Percentiles rank a stretch among this genome's conserved stretches.
phyloP scores from a whole-genome alignment of 2,888 invertebrate species.

The Platycheirus albimanus region DNA sequence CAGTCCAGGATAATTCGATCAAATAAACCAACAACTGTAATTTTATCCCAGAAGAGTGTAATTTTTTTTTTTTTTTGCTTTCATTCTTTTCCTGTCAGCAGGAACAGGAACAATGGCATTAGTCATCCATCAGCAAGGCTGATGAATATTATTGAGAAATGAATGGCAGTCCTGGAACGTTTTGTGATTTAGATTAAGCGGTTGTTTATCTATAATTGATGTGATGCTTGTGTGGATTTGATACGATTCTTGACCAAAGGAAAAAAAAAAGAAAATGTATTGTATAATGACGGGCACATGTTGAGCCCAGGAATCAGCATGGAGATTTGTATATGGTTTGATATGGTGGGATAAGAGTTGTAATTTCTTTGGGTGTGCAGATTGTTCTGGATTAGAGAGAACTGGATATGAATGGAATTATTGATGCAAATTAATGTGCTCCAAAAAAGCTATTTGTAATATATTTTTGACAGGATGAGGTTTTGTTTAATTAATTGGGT shows the following conservation, averaged over 20 bases:
- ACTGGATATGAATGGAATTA: slow-evolving; percentile 12
- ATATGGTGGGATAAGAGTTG: background rate
- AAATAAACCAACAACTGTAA: slow-evolving; percentile 56
- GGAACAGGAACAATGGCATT: slow-evolving; percentile 43
- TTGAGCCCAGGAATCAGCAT: background rate
- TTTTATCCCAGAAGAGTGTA: slow-evolving; percentile 45
- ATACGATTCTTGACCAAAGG: slow-evolving; percentile 30
- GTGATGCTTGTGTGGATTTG: slow-evolving; percentile 43
- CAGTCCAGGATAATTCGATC: slow-evolving; percentile 57
- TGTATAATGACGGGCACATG: too few species aligned
- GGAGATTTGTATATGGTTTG: background rate
- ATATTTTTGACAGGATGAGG: slow-evolving; percentile 1
- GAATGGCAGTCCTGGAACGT: slow-evolving; percentile 36
- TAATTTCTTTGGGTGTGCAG: background rate
- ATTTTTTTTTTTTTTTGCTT: slow-evolving; percentile 25
- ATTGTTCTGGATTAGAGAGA: background rate
- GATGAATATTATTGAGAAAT: slow-evolving; percentile 51
- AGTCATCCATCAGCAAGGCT: slow-evolving; percentile 38
- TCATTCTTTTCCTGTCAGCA: slow-evolving; percentile 23
- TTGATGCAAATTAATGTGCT: slow-evolving; percentile 5
- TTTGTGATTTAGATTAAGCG: slow-evolving; percentile 32
- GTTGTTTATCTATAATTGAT: slow-evolving; percentile 45
- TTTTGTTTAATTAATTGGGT: background rate
- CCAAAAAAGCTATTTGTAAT: slow-evolving; percentile 6
- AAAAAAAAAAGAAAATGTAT: too few species aligned